Percentiles rank a stretch among this genome's conserved stretches.
Conservation (phyloP, 2,888 invertebrate genomes). For the Epinotia demarniana region DNA sequence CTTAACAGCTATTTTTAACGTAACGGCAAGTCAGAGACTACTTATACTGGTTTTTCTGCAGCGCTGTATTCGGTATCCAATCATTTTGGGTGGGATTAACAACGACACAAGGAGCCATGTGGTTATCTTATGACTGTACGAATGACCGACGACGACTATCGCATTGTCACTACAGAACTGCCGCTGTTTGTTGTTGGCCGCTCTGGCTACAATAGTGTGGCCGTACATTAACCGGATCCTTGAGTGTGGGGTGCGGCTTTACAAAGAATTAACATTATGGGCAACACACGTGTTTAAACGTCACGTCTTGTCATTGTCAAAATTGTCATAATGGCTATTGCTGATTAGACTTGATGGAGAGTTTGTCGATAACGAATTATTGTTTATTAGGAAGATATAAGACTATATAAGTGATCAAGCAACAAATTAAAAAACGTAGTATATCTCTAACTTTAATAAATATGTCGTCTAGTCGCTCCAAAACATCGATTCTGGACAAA, state of each 20-base stretch:
- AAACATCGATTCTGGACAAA: slow-evolving; percentile 94
- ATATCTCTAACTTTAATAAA: slow-evolving; percentile 48
- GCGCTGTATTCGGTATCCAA: too few species aligned
- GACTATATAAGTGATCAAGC: not conserved
- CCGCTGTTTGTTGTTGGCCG: too few species aligned
- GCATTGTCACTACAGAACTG: too few species aligned
- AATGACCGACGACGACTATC: too few species aligned
- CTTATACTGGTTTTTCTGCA: too few species aligned
- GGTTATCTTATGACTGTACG: too few species aligned
- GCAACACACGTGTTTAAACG: slow-evolving; percentile 11
- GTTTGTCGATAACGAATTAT: slow-evolving; percentile 1
- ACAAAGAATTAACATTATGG: not conserved
- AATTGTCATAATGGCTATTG: not conserved
- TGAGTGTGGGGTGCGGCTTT: not conserved
- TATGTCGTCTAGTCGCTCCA: slow-evolving; percentile 85
- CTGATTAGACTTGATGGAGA: slow-evolving; percentile 1
- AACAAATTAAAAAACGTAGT: slow-evolving; percentile 5
- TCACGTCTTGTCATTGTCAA: slow-evolving; percentile 7
- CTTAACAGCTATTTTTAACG: too few species aligned
- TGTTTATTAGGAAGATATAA: slow-evolving; percentile 8
- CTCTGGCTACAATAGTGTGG: too few species aligned
- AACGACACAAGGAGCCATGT: too few species aligned
- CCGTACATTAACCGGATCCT: too few species aligned
- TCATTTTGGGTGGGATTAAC: too few species aligned
- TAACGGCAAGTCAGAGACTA: too few species aligned